phyloP scores from a whole-genome alignment of 2,113 vertebrate species.

The Ammospiza caudacuta region DNA sequence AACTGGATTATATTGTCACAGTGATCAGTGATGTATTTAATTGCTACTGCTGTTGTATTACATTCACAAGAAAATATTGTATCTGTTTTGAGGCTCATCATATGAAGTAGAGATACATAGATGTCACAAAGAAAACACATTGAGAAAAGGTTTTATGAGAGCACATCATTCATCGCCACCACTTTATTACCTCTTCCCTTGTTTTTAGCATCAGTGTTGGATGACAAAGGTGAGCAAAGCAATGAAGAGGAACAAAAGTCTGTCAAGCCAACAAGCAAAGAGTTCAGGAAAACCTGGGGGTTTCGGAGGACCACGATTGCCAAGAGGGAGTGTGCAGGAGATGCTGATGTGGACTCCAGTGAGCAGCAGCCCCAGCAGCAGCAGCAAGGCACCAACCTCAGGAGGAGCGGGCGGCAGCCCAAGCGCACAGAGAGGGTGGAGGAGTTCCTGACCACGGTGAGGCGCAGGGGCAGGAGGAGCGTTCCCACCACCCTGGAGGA shows the following conservation, averaged over 20 bases:
- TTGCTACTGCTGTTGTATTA: not conserved
- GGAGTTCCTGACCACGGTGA: slow-evolving; percentile 89
- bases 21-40: not conserved
- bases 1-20: not conserved
- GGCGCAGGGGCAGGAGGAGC: slow-evolving; percentile 71
- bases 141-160: not conserved
- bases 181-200: not conserved
- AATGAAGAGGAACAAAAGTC: slow-evolving; percentile 73
- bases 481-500: slow-evolving; percentile 78
- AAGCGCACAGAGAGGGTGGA: slow-evolving; percentile 85
- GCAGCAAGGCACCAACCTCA: slow-evolving; percentile 68
- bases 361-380: slow-evolving; percentile 69
- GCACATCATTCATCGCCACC: not conserved
- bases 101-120: not conserved
- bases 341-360: slow-evolving; percentile 70
- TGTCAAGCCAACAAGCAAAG: slow-evolving; percentile 81
- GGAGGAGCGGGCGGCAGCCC: slow-evolving; percentile 80
- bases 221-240: slow-evolving; percentile 75
- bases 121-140: not conserved
- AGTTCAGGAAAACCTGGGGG: slow-evolving; percentile 92
- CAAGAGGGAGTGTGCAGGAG: slow-evolving; percentile 83
- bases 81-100: not conserved
- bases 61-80: not conserved
- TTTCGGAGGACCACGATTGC: slow-evolving; percentile 93
- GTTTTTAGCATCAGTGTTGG: slow-evolving; percentile 63